Percentiles rank a stretch among this genome's conserved stretches.
Conservation (phyloP, 2,888 invertebrate species). For the Aleiodes testaceus region DNA sequence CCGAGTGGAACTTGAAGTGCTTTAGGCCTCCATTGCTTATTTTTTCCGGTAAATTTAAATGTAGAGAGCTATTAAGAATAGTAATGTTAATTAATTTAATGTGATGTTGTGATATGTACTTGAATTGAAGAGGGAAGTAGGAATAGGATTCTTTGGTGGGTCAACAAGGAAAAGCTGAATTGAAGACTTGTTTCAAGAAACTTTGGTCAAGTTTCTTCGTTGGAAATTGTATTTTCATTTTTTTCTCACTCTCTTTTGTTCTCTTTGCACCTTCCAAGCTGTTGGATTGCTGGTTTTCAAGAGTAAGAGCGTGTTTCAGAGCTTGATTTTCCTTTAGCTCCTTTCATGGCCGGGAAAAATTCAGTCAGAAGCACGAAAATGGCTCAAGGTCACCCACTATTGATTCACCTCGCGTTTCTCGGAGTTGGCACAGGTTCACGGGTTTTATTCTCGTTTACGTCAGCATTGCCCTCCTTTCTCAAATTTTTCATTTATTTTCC, state of each 20-base stretch:
- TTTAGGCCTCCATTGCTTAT: background rate
- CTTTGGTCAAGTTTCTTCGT: background rate
- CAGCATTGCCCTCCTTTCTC: constrained; percentile 38
- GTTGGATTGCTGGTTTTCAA: background rate
- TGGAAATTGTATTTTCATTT: constrained; percentile 2
- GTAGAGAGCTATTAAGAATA: too few relatives aligned
- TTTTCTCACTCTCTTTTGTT: constrained; percentile 13
- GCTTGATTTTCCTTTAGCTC: constrained; percentile 43
- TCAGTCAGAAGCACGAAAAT: constrained; percentile 53
- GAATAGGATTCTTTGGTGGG: background rate
- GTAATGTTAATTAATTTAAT: too few relatives aligned
- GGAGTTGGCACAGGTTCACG: constrained; percentile 55
- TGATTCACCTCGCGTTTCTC: constrained; percentile 55
- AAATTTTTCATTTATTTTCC: constrained; percentile 28
- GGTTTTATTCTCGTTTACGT: constrained; percentile 53
- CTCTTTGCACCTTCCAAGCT: background rate
- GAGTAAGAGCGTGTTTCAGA: background rate
- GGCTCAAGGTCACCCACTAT: constrained; percentile 66
- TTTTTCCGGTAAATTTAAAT: too few relatives aligned
- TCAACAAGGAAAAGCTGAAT: constrained; percentile 19
- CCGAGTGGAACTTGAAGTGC: constrained; percentile 35
- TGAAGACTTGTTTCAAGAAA: constrained; percentile 3
- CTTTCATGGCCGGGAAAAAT: constrained; percentile 40
- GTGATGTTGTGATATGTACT: too few relatives aligned
- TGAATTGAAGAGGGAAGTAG: too few relatives aligned